Percentiles rank a stretch among this genome's conserved stretches.
Conservation (phyloP, 2,797 vertebrate species). For the Macroramphosus scolopax region DNA sequence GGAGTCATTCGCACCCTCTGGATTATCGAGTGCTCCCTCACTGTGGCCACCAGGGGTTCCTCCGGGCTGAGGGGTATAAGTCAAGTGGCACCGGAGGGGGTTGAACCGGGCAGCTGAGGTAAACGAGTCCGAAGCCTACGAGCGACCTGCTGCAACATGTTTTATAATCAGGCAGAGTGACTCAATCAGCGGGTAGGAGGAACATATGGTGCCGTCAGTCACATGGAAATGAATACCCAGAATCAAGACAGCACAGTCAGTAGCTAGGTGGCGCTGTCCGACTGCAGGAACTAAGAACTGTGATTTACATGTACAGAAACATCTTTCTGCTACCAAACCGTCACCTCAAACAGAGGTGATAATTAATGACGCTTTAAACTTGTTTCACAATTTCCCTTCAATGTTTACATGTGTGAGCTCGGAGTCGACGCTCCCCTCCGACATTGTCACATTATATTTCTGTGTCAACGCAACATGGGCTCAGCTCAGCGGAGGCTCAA, state of each 20-base stretch:
- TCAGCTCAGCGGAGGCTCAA: constrained; percentile 57
- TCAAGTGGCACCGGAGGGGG: constrained; percentile 54
- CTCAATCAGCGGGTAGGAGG: constrained; percentile 59
- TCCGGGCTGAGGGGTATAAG: constrained; percentile 44
- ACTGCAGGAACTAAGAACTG: constrained; percentile 15
- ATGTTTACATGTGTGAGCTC: constrained; percentile 32
- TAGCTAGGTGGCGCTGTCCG: constrained; percentile 38
- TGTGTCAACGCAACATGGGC: constrained; percentile 48
- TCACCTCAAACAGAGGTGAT: constrained; percentile 5
- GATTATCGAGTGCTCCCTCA: constrained; percentile 27
- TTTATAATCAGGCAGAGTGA: constrained; percentile 49
- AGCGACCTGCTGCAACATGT: constrained; percentile 67
- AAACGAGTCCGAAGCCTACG: constrained; percentile 54
- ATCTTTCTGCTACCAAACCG: neutral
- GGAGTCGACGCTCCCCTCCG: constrained; percentile 19
- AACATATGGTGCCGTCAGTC: constrained; percentile 64
- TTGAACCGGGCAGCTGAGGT: constrained; percentile 41
- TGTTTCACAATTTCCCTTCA: constrained; percentile 5
- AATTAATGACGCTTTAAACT: constrained; percentile 12
- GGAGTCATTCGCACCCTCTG: constrained; percentile 57
- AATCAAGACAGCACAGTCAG: constrained; percentile 30
- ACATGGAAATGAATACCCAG: constrained; percentile 51
- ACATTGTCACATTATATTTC: constrained; percentile 43
- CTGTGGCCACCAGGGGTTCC: no score
- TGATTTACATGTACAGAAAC: neutral